These are phyloP conservation scores for Cremastobaeus sp. DNA, from an alignment of 2,888 invertebrate species.

Conservation along the genomic window DNA sequence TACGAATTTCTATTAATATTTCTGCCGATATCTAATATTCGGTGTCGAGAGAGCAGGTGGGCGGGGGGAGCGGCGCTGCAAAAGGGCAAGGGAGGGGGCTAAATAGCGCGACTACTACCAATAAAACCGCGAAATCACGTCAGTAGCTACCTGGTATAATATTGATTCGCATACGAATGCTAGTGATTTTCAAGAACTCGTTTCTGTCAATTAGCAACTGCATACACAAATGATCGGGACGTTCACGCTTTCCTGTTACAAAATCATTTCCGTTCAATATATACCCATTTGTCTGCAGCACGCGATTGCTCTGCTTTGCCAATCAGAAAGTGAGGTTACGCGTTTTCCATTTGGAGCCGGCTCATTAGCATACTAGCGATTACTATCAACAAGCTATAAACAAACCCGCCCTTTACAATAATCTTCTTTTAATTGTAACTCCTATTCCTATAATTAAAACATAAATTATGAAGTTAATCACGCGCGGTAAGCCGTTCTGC, in stretches of 20 bases:
- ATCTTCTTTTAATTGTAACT: too few species aligned
- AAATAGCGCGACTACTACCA: slow-evolving; percentile 45
- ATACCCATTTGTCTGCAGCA: slow-evolving; percentile 40
- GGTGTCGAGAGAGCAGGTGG: slow-evolving; percentile 15
- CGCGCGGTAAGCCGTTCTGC: too few species aligned
- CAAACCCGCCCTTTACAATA: too few species aligned
- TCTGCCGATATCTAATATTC: slow-evolving; percentile 52
- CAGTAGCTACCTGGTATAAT: slow-evolving; percentile 45
- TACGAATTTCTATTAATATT: slow-evolving; percentile 57
- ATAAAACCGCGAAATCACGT: slow-evolving; percentile 54
- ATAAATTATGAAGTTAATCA: too few species aligned
- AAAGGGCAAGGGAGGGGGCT: slow-evolving; percentile 20
- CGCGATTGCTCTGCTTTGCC: background rate
- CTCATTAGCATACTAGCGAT: slow-evolving; percentile 9
- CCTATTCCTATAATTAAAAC: too few species aligned
- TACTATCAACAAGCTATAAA: too few species aligned
- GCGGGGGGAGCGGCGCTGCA: background rate
- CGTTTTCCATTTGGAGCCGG: too few species aligned
- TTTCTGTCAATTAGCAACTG: slow-evolving; percentile 53
- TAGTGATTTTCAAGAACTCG: slow-evolving; percentile 52
- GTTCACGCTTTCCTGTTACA: slow-evolving; percentile 38
- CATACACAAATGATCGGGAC: slow-evolving; percentile 38
- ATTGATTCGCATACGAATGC: slow-evolving; percentile 44
- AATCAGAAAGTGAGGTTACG: slow-evolving; percentile 13
- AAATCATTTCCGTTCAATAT: slow-evolving; percentile 50